Evolutionary conservation across 2,797 vertebrate species (phyloP).

Genomic region (Pangasius larnaudii): DNA sequence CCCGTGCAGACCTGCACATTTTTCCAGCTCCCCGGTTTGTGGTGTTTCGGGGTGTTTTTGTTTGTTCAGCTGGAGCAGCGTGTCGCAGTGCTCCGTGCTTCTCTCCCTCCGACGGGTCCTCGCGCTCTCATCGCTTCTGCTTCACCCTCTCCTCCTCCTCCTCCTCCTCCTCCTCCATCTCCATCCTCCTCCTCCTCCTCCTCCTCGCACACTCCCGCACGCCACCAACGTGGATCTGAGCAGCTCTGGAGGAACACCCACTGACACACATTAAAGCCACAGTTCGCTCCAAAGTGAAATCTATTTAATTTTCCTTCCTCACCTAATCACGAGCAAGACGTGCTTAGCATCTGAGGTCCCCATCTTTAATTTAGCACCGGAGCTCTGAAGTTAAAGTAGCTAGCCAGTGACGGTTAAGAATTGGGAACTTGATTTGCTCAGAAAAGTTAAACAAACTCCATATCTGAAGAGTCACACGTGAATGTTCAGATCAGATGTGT

Average conservation of each 20-base stretch:
- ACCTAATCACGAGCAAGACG: not conserved
- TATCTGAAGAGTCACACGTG: not conserved
- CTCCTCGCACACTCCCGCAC: conserved; percentile 55
- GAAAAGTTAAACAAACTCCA: not conserved
- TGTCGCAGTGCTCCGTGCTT: conserved; percentile 5
- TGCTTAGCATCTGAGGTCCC: not conserved
- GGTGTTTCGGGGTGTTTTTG: conserved; percentile 78
- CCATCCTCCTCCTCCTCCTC: conserved; percentile 30
- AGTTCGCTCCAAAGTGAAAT: conserved; percentile 3
- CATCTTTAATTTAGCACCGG: not conserved
- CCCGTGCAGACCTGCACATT: conserved; percentile 76
- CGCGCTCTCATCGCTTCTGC: conserved; percentile 35
- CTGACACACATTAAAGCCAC: conserved; percentile 25
- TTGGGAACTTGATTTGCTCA: not conserved
- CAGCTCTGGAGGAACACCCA: conserved; percentile 36
- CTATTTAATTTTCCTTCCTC: conserved; percentile 1
- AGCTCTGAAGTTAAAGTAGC: not conserved
- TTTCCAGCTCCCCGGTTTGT: conserved; percentile 78
- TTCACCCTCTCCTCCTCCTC: not conserved
- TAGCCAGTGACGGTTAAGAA: no score
- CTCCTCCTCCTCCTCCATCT: conserved; percentile 6
- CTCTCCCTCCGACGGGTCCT: conserved; percentile 29
- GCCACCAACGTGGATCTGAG: conserved; percentile 69
- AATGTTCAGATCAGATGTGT: not conserved
- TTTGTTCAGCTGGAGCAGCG: conserved; percentile 82